These are phyloP conservation scores for Trichopoda pennipes DNA, from an alignment of 2,888 invertebrate genomes.

Conservation along the genomic window DNA sequence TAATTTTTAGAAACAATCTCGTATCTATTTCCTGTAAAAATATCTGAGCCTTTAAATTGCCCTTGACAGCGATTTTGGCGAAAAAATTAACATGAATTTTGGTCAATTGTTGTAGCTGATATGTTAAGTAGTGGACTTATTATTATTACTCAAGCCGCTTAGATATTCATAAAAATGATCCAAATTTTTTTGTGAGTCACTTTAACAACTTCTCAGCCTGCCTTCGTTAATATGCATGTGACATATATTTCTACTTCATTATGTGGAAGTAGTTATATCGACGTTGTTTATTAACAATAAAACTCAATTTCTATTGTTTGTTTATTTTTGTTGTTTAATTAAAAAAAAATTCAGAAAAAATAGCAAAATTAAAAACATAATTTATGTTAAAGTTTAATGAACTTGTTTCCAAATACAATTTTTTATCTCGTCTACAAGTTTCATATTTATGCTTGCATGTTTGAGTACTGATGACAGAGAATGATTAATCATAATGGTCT, in stretches of 20 bases:
- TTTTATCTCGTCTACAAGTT: slow-evolving; percentile 37
- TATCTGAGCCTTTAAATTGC: no score
- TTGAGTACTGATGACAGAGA: slow-evolving; percentile 37
- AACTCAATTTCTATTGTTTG: slow-evolving; percentile 28
- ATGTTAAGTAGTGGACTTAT: no score
- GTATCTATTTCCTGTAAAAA: no score
- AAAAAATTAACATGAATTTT: no score
- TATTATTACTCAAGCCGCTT: no score
- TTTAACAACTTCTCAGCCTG: not conserved
- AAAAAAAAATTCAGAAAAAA: not conserved
- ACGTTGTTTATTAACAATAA: slow-evolving; percentile 41
- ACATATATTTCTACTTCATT: slow-evolving; percentile 41
- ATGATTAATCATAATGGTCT: slow-evolving; percentile 40
- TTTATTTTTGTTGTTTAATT: slow-evolving; percentile 35
- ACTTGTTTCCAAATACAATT: slow-evolving; percentile 18
- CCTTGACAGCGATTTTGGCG: no score
- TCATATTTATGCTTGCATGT: slow-evolving; percentile 15
- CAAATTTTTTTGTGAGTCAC: no score
- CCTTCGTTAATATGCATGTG: slow-evolving; percentile 8
- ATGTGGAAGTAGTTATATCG: slow-evolving; percentile 4
- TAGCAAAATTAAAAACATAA: not conserved
- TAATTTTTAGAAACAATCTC: no score
- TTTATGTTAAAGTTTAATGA: slow-evolving; percentile 53
- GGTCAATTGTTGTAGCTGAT: no score
- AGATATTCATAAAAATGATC: no score